phyloP scores from a whole-genome alignment of 2,797 vertebrate species.

The Emys orbicularis region DNA sequence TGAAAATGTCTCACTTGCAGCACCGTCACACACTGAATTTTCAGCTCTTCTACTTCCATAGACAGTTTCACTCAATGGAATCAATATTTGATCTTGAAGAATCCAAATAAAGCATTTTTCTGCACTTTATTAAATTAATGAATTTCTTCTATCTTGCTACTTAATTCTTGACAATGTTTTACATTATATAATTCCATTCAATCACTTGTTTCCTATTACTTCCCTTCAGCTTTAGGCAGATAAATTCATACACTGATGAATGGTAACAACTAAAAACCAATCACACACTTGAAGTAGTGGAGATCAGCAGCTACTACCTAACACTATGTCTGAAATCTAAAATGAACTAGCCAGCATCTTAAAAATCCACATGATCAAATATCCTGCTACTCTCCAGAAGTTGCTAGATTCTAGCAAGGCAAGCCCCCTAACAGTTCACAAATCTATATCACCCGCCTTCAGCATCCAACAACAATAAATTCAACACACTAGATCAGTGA shows the following conservation, averaged over 20 bases:
- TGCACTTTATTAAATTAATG: neutral
- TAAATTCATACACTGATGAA: neutral
- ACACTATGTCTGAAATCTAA: neutral
- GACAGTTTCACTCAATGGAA: neutral
- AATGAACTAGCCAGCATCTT: neutral
- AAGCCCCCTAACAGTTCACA: too few relatives aligned
- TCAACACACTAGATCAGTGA: too few relatives aligned
- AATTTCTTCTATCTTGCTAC: neutral
- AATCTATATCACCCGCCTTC: neutral
- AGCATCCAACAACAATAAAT: neutral
- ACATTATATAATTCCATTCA: neutral
- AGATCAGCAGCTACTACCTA: neutral
- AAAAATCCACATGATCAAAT: neutral
- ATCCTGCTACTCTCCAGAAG: neutral
- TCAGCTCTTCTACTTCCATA: neutral
- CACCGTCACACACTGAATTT: neutral
- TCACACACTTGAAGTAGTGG: neutral
- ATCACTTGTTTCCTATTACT: neutral
- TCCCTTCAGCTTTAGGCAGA: neutral
- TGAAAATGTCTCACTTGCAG: neutral
- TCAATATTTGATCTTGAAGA: neutral
- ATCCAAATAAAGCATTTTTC: neutral
- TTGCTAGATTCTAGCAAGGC: neutral
- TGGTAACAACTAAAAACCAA: neutral
- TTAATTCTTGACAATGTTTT: neutral